A percentile compares a stretch with the other conserved stretches of the same genome.
These are phyloP conservation scores for Phenganax subtilis DNA, from an alignment of 92 coral and sea anemone genomes.

Conservation along the genomic window DNA sequence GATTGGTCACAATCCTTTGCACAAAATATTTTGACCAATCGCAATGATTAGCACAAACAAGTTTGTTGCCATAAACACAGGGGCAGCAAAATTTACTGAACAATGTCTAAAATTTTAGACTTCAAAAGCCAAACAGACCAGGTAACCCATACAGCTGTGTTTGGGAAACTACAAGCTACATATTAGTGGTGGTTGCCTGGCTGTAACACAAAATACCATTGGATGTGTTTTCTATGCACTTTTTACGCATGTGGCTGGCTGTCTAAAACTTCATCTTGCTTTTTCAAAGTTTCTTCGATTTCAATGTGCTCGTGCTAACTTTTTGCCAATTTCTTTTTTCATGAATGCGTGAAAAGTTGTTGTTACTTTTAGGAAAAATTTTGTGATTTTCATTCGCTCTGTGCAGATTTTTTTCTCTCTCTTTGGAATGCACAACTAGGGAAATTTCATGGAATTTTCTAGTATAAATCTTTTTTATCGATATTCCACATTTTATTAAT, in stretches of 20 bases:
- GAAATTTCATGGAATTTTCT: too few relatives aligned
- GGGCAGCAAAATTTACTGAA: neutral
- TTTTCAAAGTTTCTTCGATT: too few relatives aligned
- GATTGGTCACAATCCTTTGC: neutral
- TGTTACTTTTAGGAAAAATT: too few relatives aligned
- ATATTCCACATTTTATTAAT: too few relatives aligned
- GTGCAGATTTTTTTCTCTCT: too few relatives aligned
- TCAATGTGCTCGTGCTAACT: too few relatives aligned
- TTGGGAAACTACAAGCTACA: neutral
- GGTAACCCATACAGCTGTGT: slow-evolving; percentile 6
- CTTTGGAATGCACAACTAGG: too few relatives aligned
- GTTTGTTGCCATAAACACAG: neutral
- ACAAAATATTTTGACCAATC: neutral
- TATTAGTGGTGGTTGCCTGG: neutral
- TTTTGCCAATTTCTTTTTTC: neutral
- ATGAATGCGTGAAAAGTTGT: neutral
- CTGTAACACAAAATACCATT: neutral
- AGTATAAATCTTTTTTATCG: too few relatives aligned
- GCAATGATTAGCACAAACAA: neutral
- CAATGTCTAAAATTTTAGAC: neutral
- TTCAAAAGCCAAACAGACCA: neutral
- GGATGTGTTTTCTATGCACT: neutral
- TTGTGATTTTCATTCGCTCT: too few relatives aligned
- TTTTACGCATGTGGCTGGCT: slow-evolving; percentile 5
- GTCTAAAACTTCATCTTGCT: neutral